Conservation (phyloP, 2,888 invertebrate genomes). For the Spilarctia lutea region DNA sequence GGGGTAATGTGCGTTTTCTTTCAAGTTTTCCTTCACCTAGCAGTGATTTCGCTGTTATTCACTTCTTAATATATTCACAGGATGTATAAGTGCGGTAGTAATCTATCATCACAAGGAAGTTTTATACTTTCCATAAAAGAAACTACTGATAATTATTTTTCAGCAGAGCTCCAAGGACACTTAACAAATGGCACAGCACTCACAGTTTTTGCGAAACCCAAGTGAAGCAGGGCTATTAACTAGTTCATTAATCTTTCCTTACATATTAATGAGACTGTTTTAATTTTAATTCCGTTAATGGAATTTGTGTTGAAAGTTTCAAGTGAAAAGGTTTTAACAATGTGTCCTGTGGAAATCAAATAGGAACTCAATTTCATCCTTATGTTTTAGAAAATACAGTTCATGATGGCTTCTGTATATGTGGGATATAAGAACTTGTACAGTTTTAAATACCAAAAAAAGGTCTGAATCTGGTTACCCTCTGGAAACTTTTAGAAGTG, state of each 20-base stretch:
- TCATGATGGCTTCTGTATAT: background rate
- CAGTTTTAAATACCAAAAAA: constrained; percentile 18
- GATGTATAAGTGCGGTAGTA: no score
- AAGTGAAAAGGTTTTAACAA: constrained; percentile 44
- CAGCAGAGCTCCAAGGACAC: constrained; percentile 19
- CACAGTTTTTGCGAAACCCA: constrained; percentile 45
- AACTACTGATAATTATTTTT: constrained; percentile 21
- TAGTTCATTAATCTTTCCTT: constrained; percentile 61
- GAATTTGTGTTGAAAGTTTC: constrained; percentile 58
- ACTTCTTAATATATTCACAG: no score
- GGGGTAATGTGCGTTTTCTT: no score
- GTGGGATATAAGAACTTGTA: background rate
- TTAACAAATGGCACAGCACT: constrained; percentile 32
- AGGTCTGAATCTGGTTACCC: constrained; percentile 20
- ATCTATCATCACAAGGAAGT: background rate
- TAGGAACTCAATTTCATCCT: constrained; percentile 10
- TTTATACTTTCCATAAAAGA: no score
- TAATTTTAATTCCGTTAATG: constrained; percentile 64
- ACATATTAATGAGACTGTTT: constrained; percentile 63
- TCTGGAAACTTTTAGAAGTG: background rate
- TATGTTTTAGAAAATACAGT: background rate
- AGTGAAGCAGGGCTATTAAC: constrained; percentile 43
- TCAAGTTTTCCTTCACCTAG: no score
- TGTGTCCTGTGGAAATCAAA: constrained; percentile 17
- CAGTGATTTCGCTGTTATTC: no score